A percentile compares a stretch with the other conserved stretches of the same genome.
Conservation (phyloP, 2,888 invertebrate species). For the Rotaria magnacalcarata region DNA sequence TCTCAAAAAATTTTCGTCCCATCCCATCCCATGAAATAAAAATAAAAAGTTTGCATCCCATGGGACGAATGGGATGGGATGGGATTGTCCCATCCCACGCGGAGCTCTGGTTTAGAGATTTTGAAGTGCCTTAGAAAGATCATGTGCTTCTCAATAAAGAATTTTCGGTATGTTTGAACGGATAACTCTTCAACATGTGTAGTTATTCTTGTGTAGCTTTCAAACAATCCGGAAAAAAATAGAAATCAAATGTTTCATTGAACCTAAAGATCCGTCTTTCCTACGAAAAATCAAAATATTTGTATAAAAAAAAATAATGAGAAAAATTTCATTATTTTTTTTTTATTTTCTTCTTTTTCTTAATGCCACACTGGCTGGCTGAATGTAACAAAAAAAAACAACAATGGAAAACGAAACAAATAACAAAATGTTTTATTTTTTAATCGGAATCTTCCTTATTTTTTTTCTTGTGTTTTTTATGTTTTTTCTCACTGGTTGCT, state of each 20-base stretch:
- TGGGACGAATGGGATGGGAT: too few relatives aligned
- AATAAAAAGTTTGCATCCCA: too few relatives aligned
- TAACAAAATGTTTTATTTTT: neutral
- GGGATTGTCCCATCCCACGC: too few relatives aligned
- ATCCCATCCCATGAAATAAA: too few relatives aligned
- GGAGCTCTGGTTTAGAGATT: too few relatives aligned
- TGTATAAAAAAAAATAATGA: neutral
- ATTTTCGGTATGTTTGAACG: neutral
- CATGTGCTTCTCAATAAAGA: neutral
- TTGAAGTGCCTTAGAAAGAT: neutral
- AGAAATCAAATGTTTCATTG: neutral
- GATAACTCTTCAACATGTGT: neutral
- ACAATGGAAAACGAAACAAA: neutral
- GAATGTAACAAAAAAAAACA: neutral
- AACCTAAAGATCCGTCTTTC: neutral
- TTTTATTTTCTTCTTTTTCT: slow-evolving; percentile 7
- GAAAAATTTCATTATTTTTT: neutral
- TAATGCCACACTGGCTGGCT: neutral
- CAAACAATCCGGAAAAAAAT: neutral
- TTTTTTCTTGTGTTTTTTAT: slow-evolving; percentile 25
- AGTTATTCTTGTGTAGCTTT: neutral
- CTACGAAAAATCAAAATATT: neutral
- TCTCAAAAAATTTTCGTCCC: too few relatives aligned
- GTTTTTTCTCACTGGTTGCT: slow-evolving; percentile 3
- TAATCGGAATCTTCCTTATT: slow-evolving; percentile 14